phyloP scores from a whole-genome alignment of 1,140 invertebrate genomes.

The Pseudomyrmex concolor region DNA sequence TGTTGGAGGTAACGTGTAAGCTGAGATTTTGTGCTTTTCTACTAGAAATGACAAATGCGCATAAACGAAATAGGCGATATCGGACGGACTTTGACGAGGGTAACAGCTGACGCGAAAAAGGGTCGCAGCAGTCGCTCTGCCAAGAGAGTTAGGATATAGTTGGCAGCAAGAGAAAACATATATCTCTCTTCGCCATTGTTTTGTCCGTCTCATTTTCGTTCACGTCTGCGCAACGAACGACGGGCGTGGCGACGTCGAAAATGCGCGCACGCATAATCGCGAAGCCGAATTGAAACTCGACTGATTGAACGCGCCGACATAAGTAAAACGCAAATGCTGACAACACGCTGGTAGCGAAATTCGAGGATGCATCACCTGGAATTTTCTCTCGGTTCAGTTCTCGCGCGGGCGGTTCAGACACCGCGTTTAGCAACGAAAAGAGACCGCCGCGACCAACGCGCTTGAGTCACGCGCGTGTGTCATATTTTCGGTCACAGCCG shows the following conservation, averaged over 20 bases:
- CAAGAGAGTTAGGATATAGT: constrained; percentile 43
- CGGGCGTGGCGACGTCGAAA: constrained; percentile 12
- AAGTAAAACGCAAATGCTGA: not conserved
- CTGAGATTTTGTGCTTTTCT: not conserved
- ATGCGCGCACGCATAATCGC: not conserved
- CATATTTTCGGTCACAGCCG: not conserved
- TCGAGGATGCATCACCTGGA: constrained; percentile 24
- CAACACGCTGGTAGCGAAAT: not conserved
- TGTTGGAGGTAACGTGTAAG: constrained; percentile 1
- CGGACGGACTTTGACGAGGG: constrained; percentile 46
- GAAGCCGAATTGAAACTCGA: not conserved
- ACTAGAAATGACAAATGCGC: not conserved
- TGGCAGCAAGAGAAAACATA: constrained; percentile 14
- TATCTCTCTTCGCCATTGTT: constrained; percentile 46
- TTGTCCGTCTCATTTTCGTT: constrained; percentile 31
- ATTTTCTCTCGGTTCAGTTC: not conserved
- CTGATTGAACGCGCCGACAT: constrained; percentile 24
- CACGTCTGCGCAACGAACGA: not conserved
- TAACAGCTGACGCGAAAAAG: constrained; percentile 53
- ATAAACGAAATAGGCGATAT: not conserved
- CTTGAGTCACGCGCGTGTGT: constrained; percentile 29
- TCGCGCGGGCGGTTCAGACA: not conserved
- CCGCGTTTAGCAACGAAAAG: constrained; percentile 26
- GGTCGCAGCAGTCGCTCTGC: constrained; percentile 8
- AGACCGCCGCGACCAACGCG: not conserved